Conservation (phyloP, 2,113 vertebrate genomes). For the Thinocorus orbignyianus region DNA sequence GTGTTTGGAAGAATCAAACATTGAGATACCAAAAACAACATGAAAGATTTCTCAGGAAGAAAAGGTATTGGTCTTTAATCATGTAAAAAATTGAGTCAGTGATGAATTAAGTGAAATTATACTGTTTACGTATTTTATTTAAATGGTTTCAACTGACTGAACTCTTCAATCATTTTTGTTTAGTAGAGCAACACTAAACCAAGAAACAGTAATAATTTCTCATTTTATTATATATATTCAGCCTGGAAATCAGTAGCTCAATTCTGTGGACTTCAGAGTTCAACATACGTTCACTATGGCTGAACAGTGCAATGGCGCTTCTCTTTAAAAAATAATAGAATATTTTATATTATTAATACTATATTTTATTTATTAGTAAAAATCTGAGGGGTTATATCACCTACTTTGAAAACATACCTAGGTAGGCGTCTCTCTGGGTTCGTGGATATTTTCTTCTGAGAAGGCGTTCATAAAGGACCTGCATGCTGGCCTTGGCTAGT, state of each 20-base stretch:
- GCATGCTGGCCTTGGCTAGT: constrained; percentile 99
- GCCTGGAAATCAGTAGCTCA: not conserved
- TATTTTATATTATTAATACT: not conserved
- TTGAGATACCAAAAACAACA: not conserved
- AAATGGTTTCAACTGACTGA: not conserved
- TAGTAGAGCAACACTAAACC: not conserved
- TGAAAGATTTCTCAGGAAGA: not conserved
- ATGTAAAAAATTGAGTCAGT: not conserved
- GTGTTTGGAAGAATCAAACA: not conserved
- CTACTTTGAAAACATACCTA: constrained; percentile 90
- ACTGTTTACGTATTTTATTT: not conserved
- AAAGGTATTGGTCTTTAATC: not conserved
- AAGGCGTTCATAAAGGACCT: constrained; percentile 98
- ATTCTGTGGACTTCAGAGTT: not conserved
- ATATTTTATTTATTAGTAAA: constrained; percentile 42
- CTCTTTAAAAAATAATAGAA: constrained; percentile 11
- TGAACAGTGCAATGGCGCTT: not conserved
- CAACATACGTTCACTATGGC: not conserved
- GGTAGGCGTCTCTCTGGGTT: constrained; percentile 89
- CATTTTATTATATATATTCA: not conserved
- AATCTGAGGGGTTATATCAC: constrained; percentile 70
- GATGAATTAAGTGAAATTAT: not conserved
- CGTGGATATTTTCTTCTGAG: constrained; percentile 98
- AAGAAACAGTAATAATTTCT: not conserved
- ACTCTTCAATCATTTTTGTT: not conserved